phyloP scores from a whole-genome alignment of 2,888 invertebrate genomes.

The Dolomedes plantarius region DNA sequence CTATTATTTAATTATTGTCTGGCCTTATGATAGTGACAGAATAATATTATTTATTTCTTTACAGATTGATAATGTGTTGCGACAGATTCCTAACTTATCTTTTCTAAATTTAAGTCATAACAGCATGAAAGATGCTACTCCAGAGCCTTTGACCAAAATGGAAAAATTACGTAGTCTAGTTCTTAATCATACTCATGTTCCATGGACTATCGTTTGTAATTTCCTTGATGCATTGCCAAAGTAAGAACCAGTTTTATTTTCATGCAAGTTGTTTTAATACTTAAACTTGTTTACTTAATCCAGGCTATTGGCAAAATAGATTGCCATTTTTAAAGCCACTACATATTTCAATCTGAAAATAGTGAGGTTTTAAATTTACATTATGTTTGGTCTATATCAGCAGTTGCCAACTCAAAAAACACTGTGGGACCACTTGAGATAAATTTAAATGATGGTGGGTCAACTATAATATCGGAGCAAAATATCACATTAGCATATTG shows the following conservation, averaged over 20 bases:
- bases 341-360: no score
- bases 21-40: no score
- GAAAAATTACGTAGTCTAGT: conserved; percentile 83
- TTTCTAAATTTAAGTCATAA: conserved; percentile 96
- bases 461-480: no score
- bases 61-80: conserved; percentile 89
- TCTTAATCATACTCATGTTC: conserved; percentile 89
- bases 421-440: no score
- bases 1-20: no score
- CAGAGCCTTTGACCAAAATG: conserved; percentile 58
- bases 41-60: no score
- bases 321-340: background rate
- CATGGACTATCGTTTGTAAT: conserved; percentile 88
- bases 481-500: no score
- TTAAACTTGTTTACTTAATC: background rate
- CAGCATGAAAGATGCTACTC: conserved; percentile 79
- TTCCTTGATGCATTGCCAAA: conserved; percentile 80
- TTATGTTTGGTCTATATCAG: no score
- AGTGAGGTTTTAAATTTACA: no score
- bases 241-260: conserved; percentile 73
- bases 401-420: no score
- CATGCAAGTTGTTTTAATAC: no score
- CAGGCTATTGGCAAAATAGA: background rate
- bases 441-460: no score
- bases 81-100: conserved; percentile 90